A percentile compares a stretch with the other conserved stretches of the same genome.
These are phyloP conservation scores for Phalanger gymnotis DNA, from an alignment of 2,797 vertebrate species.

Conservation along the genomic window DNA sequence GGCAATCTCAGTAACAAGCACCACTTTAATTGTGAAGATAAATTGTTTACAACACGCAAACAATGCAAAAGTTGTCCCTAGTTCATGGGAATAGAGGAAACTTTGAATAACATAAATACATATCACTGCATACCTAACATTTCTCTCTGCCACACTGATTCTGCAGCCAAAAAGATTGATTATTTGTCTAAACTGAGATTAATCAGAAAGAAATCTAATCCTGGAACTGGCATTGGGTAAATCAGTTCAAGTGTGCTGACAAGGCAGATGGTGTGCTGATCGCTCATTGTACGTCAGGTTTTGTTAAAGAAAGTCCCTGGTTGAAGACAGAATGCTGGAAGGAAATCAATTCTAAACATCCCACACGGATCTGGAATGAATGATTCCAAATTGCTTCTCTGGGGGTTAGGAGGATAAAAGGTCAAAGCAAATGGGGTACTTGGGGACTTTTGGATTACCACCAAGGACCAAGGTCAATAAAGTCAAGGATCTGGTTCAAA, in stretches of 20 bases:
- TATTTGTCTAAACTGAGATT: constrained; percentile 41
- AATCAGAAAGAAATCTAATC: constrained; percentile 56
- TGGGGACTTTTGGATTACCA: neutral
- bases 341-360: constrained; percentile 65
- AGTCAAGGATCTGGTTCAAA: neutral
- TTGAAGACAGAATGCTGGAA: constrained; percentile 57
- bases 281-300: constrained; percentile 53
- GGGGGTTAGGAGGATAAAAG: neutral
- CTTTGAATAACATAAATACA: constrained; percentile 28
- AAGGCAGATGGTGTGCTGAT: constrained; percentile 45
- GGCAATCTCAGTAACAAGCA: neutral
- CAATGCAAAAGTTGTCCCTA: constrained; percentile 61
- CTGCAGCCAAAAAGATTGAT: constrained; percentile 39
- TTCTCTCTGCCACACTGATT: constrained; percentile 36
- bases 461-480: neutral
- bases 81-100: constrained; percentile 48
- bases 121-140: neutral
- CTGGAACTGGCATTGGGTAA: constrained; percentile 61
- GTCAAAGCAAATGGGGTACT: neutral
- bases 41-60: neutral
- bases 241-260: constrained; percentile 45
- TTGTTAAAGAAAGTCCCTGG: constrained; percentile 68
- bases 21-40: constrained; percentile 35
- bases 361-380: constrained; percentile 21
- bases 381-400: neutral